Evolutionary conservation across 2,888 invertebrate genomes (phyloP), one percentile per base, ranked within the genome.

Genomic region (Ecliptopera silaceata): DNA sequence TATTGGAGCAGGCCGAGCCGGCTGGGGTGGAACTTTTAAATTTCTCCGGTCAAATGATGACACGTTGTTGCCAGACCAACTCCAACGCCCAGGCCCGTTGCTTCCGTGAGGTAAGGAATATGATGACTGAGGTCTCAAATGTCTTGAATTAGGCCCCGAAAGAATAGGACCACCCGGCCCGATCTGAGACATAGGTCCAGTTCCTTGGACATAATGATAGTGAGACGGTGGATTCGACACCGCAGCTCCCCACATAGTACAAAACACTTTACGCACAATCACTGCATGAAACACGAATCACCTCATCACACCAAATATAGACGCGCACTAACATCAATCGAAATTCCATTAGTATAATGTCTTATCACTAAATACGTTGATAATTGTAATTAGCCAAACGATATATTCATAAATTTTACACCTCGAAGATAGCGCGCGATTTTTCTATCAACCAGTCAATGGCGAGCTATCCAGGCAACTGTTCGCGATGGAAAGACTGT

Each of bases 91-190:
- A 65, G 92, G 87, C 67, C 92, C 86, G 78, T 92, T 90, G 79
- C 91, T 86, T 69, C 92, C 88, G 77, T 93, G 92, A 11, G 91
- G 92, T 69, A 92, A 75, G 63, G 92, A 92, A 75, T 92, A 92
- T 57, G 88, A 90, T n/a, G 88, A 88, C 70, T 90, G 90, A 20
- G 91, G 91, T 61, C 88, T 75, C 61, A 91, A 71, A 65, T 88
- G 86, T 59, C 82, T 82, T 38, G 77, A 70, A 54, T 72, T 78
- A 74, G 90, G 88, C 22, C 88, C 88, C 1, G 82, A 72, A 61
- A 89, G 67, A 50, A 89, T 70, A 6, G 88, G 89, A 10, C 88
- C 89, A 38, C 80, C 74, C 2, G 89, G 88, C 1, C 88, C 88
- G 15, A 78, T 75, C 54, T 81, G 84, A 18, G 83, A 79, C 11